Percentiles rank a stretch among this genome's conserved stretches.
Conservation (phyloP, 2,797 vertebrate species). For the Amazona ochrocephala region DNA sequence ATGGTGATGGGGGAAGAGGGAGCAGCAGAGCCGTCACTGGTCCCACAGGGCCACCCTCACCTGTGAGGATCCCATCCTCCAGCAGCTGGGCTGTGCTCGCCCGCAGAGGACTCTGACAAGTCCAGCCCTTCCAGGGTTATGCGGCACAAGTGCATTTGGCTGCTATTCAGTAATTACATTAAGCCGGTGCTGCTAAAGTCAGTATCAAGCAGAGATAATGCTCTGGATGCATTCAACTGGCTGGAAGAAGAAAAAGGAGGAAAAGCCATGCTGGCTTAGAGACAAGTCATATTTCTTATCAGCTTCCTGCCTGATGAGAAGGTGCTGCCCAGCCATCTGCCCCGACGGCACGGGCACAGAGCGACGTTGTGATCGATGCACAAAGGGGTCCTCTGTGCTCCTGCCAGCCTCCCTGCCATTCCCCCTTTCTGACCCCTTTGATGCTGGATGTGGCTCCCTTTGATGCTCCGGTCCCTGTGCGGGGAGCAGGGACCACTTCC, state of each 20-base stretch:
- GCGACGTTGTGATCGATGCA: slow-evolving; percentile 15
- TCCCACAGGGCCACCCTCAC: not conserved
- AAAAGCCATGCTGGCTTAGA: slow-evolving; percentile 59
- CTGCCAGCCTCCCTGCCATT: slow-evolving; percentile 20
- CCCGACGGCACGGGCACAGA: slow-evolving; percentile 18
- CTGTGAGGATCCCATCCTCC: not conserved
- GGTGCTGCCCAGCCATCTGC: slow-evolving; percentile 67
- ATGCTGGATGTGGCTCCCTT: slow-evolving; percentile 22
- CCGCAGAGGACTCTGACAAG: not conserved
- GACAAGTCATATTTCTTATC: slow-evolving; percentile 71
- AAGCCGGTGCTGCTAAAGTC: slow-evolving; percentile 47
- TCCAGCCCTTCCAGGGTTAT: not conserved
- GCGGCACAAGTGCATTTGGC: slow-evolving; percentile 20
- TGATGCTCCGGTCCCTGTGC: not conserved
- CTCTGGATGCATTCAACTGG: slow-evolving; percentile 42
- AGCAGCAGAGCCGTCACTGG: fast-evolving
- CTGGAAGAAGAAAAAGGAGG: slow-evolving; percentile 64
- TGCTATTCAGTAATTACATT: slow-evolving; percentile 67
- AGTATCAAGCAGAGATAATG: slow-evolving; percentile 61
- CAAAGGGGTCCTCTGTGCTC: slow-evolving; percentile 48
- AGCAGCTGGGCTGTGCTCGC: fast-evolving
- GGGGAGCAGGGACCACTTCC: too few relatives aligned
- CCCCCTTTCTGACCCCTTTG: slow-evolving; percentile 30
- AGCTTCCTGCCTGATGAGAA: slow-evolving; percentile 62
- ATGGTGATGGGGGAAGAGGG: not conserved